Conservation (phyloP, 2,113 vertebrate species). For the Python bivittatus region DNA sequence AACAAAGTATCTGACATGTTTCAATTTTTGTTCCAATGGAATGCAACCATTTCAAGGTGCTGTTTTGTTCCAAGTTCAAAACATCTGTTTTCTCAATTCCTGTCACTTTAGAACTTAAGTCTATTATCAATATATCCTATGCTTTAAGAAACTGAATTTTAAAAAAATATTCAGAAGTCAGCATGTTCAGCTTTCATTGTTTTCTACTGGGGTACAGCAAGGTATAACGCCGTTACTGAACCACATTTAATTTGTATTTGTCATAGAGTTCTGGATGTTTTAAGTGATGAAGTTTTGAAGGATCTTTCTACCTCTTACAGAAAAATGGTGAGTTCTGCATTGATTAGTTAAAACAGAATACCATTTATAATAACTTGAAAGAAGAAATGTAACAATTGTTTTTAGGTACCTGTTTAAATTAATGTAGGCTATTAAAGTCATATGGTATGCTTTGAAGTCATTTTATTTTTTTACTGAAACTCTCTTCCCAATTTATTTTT, state of each 20-base stretch:
- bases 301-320: conserved; percentile 89
- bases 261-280: conserved; percentile 88
- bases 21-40: background rate
- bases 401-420: background rate
- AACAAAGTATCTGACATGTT: background rate
- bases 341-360: background rate
- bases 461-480: background rate
- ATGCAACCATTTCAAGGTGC: background rate
- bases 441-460: background rate
- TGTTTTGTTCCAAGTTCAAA: background rate
- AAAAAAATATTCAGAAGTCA: background rate
- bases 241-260: conserved; percentile 17
- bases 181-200: background rate
- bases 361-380: conserved; percentile 18
- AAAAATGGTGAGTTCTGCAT: conserved; percentile 82
- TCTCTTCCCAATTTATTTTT: background rate
- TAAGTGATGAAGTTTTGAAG: conserved; percentile 89
- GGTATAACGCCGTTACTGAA: background rate
- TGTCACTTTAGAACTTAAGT: background rate
- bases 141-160: background rate
- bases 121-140: background rate
- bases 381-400: background rate
- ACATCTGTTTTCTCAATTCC: background rate
- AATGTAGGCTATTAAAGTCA: background rate
- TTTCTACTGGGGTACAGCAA: background rate